Evolutionary conservation across 2,113 vertebrate genomes (phyloP), one percentile per base, ranked within the genome.

Genomic region (Cricetomys ansorgei): DNA sequence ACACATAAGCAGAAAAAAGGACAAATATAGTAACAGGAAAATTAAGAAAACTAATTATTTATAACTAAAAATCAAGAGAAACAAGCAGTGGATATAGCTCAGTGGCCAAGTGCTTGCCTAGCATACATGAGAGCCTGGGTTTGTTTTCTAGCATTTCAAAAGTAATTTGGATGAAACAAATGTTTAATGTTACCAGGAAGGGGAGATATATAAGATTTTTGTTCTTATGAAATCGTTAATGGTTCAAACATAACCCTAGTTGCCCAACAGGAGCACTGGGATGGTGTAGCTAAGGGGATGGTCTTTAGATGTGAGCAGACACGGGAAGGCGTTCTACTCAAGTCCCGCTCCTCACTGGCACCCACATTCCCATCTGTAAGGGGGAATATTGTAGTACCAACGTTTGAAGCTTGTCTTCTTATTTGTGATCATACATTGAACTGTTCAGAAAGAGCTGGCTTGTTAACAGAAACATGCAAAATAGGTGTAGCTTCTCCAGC

Each of bases 1-100:
- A 84, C 6, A 89, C 3, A 23, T 59, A 10, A 64, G 62, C 34
- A 31, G 8, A 48, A 43, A 40, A 48, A 65, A 77, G 40, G 59
- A 21, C 4, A 85, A 88, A 55, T 86, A 69, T 3, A 87, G 34
- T 67, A 87, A 48, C 13, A 75, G 15, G 5, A 40, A 80, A 72
- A 75, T 29, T 88, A 79, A 55, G 43, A 89, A 25, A 31, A 84
- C 76, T 55, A 96, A 57, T 92, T 84, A 77, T 5, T 21, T 11
- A 37, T 40, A 12, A 16, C 55, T 89, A 48, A 70, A 89, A 84
- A 70, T 65, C 45, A 94, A 67, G 79, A 29, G 31, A 85, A 31
- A 50, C 29, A 76, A 25, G 29, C 59, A 40, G 34, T 16, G 37
- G 27, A 10, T 34, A 3, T 31, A 50, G 11, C 27, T 76, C 37